These are phyloP conservation scores for Lasioglossum leucozonium DNA, from an alignment of 2,888 invertebrate genomes.

Conservation along the genomic window DNA sequence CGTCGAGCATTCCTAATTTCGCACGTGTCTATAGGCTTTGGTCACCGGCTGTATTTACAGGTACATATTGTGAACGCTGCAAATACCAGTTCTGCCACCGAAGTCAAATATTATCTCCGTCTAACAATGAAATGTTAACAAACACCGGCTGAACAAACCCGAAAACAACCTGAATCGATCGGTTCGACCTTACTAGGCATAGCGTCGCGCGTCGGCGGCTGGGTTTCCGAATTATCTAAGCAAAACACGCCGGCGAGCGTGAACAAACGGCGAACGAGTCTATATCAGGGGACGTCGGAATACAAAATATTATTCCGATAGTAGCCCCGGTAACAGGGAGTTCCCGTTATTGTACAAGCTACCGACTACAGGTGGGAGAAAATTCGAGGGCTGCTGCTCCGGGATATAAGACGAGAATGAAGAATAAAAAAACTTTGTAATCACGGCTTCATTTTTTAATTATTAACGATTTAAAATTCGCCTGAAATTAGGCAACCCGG, in stretches of 20 bases:
- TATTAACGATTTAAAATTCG: too few relatives aligned
- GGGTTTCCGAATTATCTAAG: slow-evolving; percentile 22
- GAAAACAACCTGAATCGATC: not conserved
- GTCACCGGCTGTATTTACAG: not conserved
- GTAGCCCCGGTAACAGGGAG: not conserved
- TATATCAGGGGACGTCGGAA: slow-evolving; percentile 16
- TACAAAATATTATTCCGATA: slow-evolving; percentile 31
- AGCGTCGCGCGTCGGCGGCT: not conserved
- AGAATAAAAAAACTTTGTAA: too few relatives aligned
- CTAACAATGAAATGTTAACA: not conserved
- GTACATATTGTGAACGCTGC: not conserved
- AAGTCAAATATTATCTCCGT: not conserved
- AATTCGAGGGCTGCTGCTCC: too few relatives aligned
- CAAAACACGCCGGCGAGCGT: slow-evolving; percentile 7
- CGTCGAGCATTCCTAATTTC: too few relatives aligned
- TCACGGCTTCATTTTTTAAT: too few relatives aligned
- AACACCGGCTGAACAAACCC: not conserved
- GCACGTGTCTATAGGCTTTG: not conserved
- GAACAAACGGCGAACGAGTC: slow-evolving; percentile 5
- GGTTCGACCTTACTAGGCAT: not conserved
- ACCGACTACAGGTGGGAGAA: too few relatives aligned
- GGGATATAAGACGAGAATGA: too few relatives aligned
- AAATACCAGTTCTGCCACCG: not conserved
- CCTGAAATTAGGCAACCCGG: too few relatives aligned
- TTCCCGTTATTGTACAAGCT: slow-evolving; percentile 31